These are phyloP conservation scores for Drosophila sucinea DNA, from an alignment of 1,140 invertebrate species.

Conservation along the genomic window DNA sequence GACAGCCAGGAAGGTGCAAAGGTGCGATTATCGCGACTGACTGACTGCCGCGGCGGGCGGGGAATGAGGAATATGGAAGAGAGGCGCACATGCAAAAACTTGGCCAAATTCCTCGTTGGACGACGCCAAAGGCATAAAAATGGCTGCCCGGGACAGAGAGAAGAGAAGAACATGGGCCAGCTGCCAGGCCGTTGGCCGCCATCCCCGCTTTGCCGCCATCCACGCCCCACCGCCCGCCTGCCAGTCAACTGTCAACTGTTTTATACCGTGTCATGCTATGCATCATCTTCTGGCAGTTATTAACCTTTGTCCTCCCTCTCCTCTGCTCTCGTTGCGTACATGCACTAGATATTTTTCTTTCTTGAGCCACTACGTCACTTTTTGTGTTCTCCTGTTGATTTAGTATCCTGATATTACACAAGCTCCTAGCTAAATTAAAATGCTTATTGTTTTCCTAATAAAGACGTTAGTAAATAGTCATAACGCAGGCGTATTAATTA, in stretches of 20 bases:
- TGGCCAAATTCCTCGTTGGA: conserved; percentile 72
- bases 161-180: conserved; percentile 9
- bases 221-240: conserved; percentile 32
- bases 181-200: not conserved
- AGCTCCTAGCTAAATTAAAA: not conserved
- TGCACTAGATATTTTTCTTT: conserved; percentile 34
- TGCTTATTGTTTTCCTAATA: not conserved
- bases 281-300: conserved; percentile 81
- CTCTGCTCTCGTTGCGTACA: conserved; percentile 17
- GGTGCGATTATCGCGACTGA: conserved; percentile 75
- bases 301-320: conserved; percentile 61
- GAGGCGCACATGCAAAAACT: conserved; percentile 45
- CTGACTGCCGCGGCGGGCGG: conserved; percentile 2
- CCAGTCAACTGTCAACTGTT: conserved; percentile 78
- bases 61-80: not conserved
- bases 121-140: conserved; percentile 70
- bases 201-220: too few species aligned
- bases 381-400: conserved; percentile 44
- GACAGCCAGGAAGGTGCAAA: conserved; percentile 72
- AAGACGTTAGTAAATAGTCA: not conserved
- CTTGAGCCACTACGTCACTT: conserved; percentile 7
- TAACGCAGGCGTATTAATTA: too few species aligned
- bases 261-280: conserved; percentile 72
- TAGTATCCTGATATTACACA: conserved; percentile 62
- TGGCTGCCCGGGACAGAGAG: conserved; percentile 59